phyloP scores from a whole-genome alignment of 2,888 invertebrate genomes.

The Steinernema hermaphroditum region DNA sequence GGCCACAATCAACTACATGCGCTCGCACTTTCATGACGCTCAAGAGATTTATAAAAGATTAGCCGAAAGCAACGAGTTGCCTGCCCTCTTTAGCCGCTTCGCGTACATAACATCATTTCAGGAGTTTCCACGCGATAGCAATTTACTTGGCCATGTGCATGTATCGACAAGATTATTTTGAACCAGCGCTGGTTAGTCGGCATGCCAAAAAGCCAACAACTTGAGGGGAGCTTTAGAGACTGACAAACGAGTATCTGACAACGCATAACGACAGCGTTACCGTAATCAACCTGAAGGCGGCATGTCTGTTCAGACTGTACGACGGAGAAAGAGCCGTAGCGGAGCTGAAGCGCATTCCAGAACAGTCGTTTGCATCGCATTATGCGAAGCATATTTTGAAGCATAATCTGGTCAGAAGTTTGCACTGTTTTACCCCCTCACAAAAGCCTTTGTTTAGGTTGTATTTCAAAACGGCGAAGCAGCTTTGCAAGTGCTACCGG shows the following conservation, averaged over 20 bases:
- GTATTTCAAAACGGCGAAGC: slow-evolving; percentile 63
- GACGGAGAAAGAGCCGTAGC: slow-evolving; percentile 88
- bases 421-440: neutral
- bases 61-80: slow-evolving; percentile 83
- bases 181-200: slow-evolving; percentile 38
- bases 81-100: no score
- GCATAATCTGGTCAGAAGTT: slow-evolving; percentile 24
- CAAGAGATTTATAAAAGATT: slow-evolving; percentile 96
- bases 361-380: slow-evolving; percentile 1
- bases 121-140: slow-evolving; percentile 88
- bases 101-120: slow-evolving; percentile 66
- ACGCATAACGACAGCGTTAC: slow-evolving; percentile 89
- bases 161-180: slow-evolving; percentile 22
- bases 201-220: neutral
- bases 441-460: slow-evolving; percentile 69
- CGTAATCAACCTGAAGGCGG: slow-evolving; percentile 88
- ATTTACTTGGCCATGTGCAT: slow-evolving; percentile 76
- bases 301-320: slow-evolving; percentile 82
- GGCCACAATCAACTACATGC: slow-evolving; percentile 91
- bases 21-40: slow-evolving; percentile 96
- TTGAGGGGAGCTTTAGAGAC: neutral
- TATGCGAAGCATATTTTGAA: slow-evolving; percentile 16
- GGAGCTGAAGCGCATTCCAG: slow-evolving; percentile 44
- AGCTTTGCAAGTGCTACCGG: slow-evolving; percentile 74
- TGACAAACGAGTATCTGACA: slow-evolving; percentile 80